Evolutionary conservation across 1,140 invertebrate species (phyloP).

Genomic region (Hermetia illucens): DNA sequence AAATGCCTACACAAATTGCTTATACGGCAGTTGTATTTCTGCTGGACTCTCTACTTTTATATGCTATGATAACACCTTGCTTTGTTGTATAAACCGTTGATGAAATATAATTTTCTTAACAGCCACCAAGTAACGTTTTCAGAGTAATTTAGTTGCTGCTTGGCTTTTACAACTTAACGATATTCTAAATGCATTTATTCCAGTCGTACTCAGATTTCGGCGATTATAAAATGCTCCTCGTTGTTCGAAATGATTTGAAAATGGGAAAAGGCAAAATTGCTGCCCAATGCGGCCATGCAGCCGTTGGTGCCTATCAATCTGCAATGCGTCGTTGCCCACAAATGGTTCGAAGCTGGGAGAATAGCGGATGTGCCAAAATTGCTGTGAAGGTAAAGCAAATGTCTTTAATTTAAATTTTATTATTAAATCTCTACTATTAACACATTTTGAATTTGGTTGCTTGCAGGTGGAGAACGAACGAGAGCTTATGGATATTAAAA

Average conservation of each 20-base stretch:
- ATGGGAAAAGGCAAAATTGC: slow-evolving; percentile 70
- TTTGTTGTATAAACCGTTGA: too few relatives aligned
- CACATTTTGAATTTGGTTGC: slow-evolving; percentile 13
- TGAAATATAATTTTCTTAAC: neutral
- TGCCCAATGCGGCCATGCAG: slow-evolving; percentile 84
- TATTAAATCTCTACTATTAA: too few relatives aligned
- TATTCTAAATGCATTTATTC: neutral
- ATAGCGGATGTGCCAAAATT: slow-evolving; percentile 68
- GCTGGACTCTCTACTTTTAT: too few relatives aligned
- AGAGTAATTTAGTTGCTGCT: too few relatives aligned
- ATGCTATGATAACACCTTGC: too few relatives aligned
- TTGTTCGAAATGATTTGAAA: slow-evolving; percentile 42
- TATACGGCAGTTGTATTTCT: too few relatives aligned
- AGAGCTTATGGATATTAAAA: slow-evolving; percentile 46
- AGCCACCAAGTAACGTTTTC: neutral
- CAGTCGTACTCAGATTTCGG: slow-evolving; percentile 21
- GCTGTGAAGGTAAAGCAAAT: slow-evolving; percentile 42
- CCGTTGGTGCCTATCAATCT: slow-evolving; percentile 63
- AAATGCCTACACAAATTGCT: too few relatives aligned
- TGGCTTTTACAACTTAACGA: too few relatives aligned
- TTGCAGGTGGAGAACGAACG: slow-evolving; percentile 42
- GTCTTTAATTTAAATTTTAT: neutral
- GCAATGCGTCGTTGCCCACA: slow-evolving; percentile 43
- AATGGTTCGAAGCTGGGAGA: slow-evolving; percentile 58
- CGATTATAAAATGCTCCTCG: slow-evolving; percentile 66